Conservation (phyloP, 92 coral and sea anemone genomes). For the Zoanthus gigantus region DNA sequence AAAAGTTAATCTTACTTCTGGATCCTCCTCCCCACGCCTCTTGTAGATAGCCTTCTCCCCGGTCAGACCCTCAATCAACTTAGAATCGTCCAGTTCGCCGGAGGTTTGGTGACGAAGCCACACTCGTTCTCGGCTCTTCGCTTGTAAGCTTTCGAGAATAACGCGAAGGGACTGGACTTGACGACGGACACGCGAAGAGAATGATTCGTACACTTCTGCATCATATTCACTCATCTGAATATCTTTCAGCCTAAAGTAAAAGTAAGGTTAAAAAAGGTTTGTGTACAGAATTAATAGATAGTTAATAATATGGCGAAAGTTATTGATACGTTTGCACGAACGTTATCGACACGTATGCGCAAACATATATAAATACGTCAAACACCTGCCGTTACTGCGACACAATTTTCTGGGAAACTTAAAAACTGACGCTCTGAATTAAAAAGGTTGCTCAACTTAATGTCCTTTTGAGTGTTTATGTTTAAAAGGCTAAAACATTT, state of each 20-base stretch:
- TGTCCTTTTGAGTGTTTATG: no score
- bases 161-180: slow-evolving; percentile 99
- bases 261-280: neutral
- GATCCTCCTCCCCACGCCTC: slow-evolving; percentile 95
- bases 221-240: slow-evolving; percentile 98
- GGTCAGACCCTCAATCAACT: slow-evolving; percentile 93
- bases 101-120: slow-evolving; percentile 99
- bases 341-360: no score
- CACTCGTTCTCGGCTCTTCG: slow-evolving; percentile 91
- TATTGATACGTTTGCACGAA: no score
- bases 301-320: no score
- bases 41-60: slow-evolving; percentile 95
- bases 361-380: no score
- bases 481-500: no score
- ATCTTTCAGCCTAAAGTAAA: slow-evolving; percentile 79
- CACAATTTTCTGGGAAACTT: no score
- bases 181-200: slow-evolving; percentile 95
- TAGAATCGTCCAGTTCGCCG: slow-evolving; percentile 97
- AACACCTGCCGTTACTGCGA: no score
- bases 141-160: slow-evolving; percentile 94
- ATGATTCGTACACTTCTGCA: slow-evolving; percentile 98
- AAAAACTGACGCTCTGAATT: no score
- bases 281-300: no score
- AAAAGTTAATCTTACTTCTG: slow-evolving; percentile 66
- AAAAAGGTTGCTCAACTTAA: no score